Percentiles rank a stretch among this genome's conserved stretches.
phyloP scores from a whole-genome alignment of 2,113 vertebrate genomes.

The Candoia aspera region DNA sequence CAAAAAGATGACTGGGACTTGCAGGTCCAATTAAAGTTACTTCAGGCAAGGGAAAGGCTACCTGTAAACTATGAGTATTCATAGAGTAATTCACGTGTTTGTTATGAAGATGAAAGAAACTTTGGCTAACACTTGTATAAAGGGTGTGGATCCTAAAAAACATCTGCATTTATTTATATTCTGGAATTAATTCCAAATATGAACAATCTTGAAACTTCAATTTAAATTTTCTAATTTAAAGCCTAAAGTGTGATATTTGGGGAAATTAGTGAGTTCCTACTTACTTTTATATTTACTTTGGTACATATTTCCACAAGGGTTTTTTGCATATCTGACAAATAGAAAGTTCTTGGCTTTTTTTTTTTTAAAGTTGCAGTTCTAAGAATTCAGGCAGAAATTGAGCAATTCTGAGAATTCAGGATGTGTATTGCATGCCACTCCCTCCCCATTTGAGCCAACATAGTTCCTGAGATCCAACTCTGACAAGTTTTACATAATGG shows the following conservation, averaged over 20 bases:
- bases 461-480: background rate
- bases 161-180: background rate
- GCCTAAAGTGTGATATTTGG: constrained; percentile 15
- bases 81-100: background rate
- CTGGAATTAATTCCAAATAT: background rate
- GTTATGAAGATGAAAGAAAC: background rate
- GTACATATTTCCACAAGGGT: constrained; percentile 28
- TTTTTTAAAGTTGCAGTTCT: constrained; percentile 13
- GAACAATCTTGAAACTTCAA: background rate
- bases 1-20: background rate
- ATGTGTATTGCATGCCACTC: constrained; percentile 4
- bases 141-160: background rate
- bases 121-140: background rate
- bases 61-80: background rate
- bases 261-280: constrained; percentile 26
- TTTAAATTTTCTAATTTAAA: background rate
- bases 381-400: constrained; percentile 22
- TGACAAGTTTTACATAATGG: constrained; percentile 12
- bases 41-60: background rate
- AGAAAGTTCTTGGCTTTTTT: background rate
- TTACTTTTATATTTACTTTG: constrained; percentile 42
- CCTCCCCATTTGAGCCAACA: constrained; percentile 10
- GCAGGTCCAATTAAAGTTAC: background rate
- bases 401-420: constrained; percentile 38
- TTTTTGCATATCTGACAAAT: background rate